Conservation (phyloP, 2,797 vertebrate genomes). For the Mallotus villosus region DNA sequence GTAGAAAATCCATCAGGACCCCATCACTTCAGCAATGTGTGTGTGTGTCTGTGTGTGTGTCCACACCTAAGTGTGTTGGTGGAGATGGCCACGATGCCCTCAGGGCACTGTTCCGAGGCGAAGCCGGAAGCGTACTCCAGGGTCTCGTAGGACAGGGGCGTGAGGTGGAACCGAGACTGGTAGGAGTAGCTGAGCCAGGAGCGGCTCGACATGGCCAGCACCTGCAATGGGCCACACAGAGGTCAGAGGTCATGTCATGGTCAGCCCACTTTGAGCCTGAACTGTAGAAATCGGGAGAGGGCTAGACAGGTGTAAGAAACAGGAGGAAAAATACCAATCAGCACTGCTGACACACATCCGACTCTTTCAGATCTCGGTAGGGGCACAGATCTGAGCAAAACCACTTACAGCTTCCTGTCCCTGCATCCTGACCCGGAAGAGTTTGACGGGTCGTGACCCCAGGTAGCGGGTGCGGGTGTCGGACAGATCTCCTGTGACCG, state of each 20-base stretch:
- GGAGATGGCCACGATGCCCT: constrained; percentile 98
- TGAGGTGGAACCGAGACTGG: constrained; percentile 96
- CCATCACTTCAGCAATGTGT: neutral
- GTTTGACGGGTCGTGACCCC: constrained; percentile 94
- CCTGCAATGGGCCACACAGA: constrained; percentile 66
- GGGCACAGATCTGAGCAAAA: neutral
- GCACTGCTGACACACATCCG: neutral
- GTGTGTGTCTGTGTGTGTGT: neutral
- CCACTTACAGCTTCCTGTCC: constrained; percentile 94
- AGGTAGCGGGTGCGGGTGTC: constrained; percentile 96
- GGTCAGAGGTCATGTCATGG: neutral
- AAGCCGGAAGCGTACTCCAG: constrained; percentile 97
- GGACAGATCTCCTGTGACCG: constrained; percentile 93
- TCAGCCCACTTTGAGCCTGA: neutral
- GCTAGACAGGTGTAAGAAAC: neutral
- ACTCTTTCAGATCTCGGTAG: neutral
- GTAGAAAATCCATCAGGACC: neutral
- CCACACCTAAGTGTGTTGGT: constrained; percentile 92
- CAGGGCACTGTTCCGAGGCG: constrained; percentile 96
- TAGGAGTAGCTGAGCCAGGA: constrained; percentile 99
- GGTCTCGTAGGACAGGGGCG: constrained; percentile 93
- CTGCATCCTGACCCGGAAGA: constrained; percentile 97
- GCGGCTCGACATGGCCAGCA: constrained; percentile 97
- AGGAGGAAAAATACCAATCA: neutral
- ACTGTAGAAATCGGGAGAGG: too few species aligned